Percentiles rank a stretch among this genome's conserved stretches.
These are phyloP conservation scores for Diachasmimorpha longicaudata DNA, from an alignment of 1,140 invertebrate species.

Conservation along the genomic window DNA sequence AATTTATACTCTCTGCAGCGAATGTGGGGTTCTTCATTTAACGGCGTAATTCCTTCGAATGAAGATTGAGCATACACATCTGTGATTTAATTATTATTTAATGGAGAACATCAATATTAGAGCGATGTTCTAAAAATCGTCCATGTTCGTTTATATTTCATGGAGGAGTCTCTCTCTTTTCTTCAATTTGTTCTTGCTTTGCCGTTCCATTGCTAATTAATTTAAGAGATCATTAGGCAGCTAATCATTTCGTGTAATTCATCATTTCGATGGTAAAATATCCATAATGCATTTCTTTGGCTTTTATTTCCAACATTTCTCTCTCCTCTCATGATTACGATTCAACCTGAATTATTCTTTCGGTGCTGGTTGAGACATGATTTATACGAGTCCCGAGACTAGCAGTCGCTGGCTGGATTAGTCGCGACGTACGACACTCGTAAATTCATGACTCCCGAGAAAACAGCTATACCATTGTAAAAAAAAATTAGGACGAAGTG, in stretches of 20 bases:
- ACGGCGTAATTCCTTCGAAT: too few species aligned
- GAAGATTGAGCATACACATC: too few species aligned
- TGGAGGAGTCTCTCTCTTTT: too few species aligned
- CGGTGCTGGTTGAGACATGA: conserved; percentile 1
- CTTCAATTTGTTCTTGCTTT: too few species aligned
- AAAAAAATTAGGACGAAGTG: conserved; percentile 26
- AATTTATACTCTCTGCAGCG: not conserved
- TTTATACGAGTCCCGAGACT: conserved; percentile 21
- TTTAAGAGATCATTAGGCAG: not conserved
- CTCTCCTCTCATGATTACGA: not conserved
- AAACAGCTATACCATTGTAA: conserved; percentile 18
- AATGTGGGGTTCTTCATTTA: too few species aligned
- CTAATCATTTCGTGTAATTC: not conserved
- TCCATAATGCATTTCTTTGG: not conserved
- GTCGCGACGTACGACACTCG: conserved; percentile 24
- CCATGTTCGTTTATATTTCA: too few species aligned
- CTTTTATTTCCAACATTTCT: not conserved
- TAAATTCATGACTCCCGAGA: conserved; percentile 25
- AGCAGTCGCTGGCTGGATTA: conserved; percentile 21
- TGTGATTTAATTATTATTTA: too few species aligned
- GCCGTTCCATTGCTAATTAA: too few species aligned
- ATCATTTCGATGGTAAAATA: not conserved
- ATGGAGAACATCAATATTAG: too few species aligned
- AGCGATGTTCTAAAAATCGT: too few species aligned
- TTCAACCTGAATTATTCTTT: conserved; percentile 25